phyloP scores from a whole-genome alignment of 2,888 invertebrate species.

The Papilio elwesi region DNA sequence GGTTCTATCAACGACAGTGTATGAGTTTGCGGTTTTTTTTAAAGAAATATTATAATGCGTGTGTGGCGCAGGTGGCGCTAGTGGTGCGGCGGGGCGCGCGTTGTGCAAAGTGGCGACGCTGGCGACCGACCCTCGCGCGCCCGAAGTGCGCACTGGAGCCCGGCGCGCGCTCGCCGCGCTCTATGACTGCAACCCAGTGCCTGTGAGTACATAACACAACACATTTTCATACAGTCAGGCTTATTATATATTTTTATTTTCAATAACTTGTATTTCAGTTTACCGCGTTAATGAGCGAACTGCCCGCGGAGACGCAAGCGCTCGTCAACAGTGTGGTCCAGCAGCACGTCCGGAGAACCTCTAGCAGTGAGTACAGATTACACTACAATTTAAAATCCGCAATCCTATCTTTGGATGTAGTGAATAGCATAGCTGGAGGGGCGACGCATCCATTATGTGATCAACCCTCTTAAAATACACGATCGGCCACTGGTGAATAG shows the following conservation, averaged over 20 bases:
- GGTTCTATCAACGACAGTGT: too few relatives aligned
- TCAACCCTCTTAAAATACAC: too few relatives aligned
- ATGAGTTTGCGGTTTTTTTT: too few relatives aligned
- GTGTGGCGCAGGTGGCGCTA: conserved; percentile 75
- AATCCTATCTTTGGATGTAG: too few relatives aligned
- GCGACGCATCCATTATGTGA: too few relatives aligned
- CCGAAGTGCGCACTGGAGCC: conserved; percentile 87
- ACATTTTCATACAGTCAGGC: too few relatives aligned
- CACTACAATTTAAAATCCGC: too few relatives aligned
- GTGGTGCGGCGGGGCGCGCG: conserved; percentile 84
- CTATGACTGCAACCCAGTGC: conserved; percentile 95
- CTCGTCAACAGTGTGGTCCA: conserved; percentile 89
- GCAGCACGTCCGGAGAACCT: conserved; percentile 87
- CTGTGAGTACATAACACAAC: conserved; percentile 62
- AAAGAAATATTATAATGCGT: too few relatives aligned
- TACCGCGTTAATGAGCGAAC: conserved; percentile 89
- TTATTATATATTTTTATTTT: too few relatives aligned
- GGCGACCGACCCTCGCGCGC: conserved; percentile 88
- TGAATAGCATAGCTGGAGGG: too few relatives aligned
- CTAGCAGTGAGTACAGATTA: conserved; percentile 67
- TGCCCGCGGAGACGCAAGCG: conserved; percentile 90
- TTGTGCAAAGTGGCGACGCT: conserved; percentile 89
- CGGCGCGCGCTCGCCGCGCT: conserved; percentile 90
- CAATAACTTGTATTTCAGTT: conserved; percentile 82
- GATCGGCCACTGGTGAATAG: too few relatives aligned